These are phyloP conservation scores for Archips crataeganus DNA, from an alignment of 2,888 invertebrate genomes.

Conservation along the genomic window DNA sequence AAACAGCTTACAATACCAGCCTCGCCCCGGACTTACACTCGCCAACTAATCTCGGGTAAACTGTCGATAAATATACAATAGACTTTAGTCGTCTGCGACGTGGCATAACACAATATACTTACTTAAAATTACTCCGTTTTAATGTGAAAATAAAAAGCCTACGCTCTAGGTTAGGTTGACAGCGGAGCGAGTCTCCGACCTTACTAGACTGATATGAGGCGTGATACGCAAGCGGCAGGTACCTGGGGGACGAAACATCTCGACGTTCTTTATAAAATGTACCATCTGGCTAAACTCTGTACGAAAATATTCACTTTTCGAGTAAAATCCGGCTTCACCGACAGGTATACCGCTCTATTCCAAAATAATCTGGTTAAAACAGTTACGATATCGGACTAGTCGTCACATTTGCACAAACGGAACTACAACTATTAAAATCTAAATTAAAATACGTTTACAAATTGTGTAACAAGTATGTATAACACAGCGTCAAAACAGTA, in stretches of 20 bases:
- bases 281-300: conserved; percentile 61
- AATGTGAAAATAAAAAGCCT: conserved; percentile 57
- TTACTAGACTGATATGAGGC: conserved; percentile 48
- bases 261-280: conserved; percentile 45
- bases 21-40: neutral
- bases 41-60: conserved; percentile 17
- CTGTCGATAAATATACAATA: conserved; percentile 14
- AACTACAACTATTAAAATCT: conserved; percentile 45
- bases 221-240: conserved; percentile 39
- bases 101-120: conserved; percentile 14
- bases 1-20: neutral
- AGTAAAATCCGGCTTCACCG: conserved; percentile 56
- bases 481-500: conserved; percentile 61
- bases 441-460: conserved; percentile 55
- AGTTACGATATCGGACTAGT: conserved; percentile 37
- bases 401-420: conserved; percentile 48
- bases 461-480: conserved; percentile 56
- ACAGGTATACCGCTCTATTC: conserved; percentile 48
- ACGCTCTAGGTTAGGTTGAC: conserved; percentile 56
- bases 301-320: conserved; percentile 71
- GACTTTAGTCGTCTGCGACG: conserved; percentile 12
- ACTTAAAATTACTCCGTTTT: conserved; percentile 42
- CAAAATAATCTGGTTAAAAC: conserved; percentile 77
- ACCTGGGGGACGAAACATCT: conserved; percentile 40
- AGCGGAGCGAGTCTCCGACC: conserved; percentile 56